Base-by-base conservation (phyloP, 2,113 vertebrate species). In the Romanogobio albipinnatus region DNA sequence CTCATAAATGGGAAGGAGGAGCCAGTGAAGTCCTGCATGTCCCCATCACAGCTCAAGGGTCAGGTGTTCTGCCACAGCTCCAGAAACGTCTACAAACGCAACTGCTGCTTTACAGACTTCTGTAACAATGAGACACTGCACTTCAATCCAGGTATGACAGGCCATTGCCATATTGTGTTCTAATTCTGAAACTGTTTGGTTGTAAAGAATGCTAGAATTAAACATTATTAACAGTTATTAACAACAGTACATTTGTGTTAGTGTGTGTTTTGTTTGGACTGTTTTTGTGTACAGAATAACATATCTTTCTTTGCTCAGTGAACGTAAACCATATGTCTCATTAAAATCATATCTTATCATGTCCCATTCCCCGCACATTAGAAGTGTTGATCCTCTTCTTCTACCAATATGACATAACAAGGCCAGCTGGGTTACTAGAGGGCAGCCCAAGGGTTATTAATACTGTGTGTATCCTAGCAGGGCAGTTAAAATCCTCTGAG, bases 71-170 rank as follows among this genome's bases (percentile, higher is more conserved):
- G 98, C 91, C 96, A 97, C 90, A 96, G 96, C 90, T 98, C 97
- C 86, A 95, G 94, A 89, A 97, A 97, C 26, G 89, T 99, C 85
- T 97, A 96, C n/a, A 96, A 94, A 91, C 98, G 96, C 0, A 96
- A 95, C 91, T 99, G 98, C 95, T 99, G 98, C 94, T 97, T 97
- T 90, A 98, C 96, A 0, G 96, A 99, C 92, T 99, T 97, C 94
- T 99, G 98, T 93, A 99, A 99, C 94, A 99, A 97, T 26, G 94
- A 96, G 92, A 98, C 97, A 0, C 93, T 99, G 19, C 96, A 93
- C 84, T 93, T 99, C 85, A 93, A 95, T 1, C 19, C 93, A 84
- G 96, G 98, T 99, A 93, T 33, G 0, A 3, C 64, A 51, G 15
- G 19, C 13, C 47, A 22, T 56, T n/a, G 8, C 8, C 14, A 56